A percentile compares a stretch with the other conserved stretches of the same genome.
Evolutionary conservation across 2,888 invertebrate species (phyloP).

Genomic region (Andrena fulva): DNA sequence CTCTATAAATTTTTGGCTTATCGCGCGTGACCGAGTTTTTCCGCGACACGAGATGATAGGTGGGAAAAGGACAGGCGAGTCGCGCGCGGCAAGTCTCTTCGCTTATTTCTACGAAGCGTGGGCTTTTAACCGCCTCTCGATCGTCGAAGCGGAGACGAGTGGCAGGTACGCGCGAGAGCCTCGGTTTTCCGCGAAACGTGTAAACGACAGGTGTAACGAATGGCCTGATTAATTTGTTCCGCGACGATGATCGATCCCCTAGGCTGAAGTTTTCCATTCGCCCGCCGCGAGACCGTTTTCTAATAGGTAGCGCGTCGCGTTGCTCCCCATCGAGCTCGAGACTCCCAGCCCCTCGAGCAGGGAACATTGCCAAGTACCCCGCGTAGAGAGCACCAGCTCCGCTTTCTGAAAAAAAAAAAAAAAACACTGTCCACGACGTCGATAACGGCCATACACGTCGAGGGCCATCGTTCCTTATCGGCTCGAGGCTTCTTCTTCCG

Average conservation of each 20-base stretch:
- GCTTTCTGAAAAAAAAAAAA: slow-evolving; percentile 61
- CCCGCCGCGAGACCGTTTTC: slow-evolving; percentile 14
- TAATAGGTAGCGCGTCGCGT: background rate
- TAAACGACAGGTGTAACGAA: slow-evolving; percentile 68
- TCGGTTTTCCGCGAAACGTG: slow-evolving; percentile 56
- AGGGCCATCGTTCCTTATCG: slow-evolving; percentile 61
- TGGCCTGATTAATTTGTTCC: slow-evolving; percentile 67
- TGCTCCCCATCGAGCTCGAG: background rate
- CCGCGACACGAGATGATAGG: slow-evolving; percentile 1
- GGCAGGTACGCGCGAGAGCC: slow-evolving; percentile 37
- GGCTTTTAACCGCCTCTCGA: slow-evolving; percentile 35
- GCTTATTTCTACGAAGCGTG: background rate
- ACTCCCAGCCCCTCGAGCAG: background rate
- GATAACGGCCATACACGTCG: slow-evolving; percentile 56
- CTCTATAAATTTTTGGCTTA: slow-evolving; percentile 42
- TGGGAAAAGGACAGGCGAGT: background rate
- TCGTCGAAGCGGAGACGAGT: slow-evolving; percentile 33
- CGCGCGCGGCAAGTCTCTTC: background rate
- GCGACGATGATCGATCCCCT: slow-evolving; percentile 64
- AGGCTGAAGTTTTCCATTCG: slow-evolving; percentile 45
- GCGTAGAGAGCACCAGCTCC: slow-evolving; percentile 3
- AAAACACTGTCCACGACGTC: slow-evolving; percentile 45
- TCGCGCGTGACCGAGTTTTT: slow-evolving; percentile 30
- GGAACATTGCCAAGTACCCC: slow-evolving; percentile 63
- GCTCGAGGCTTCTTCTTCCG: slow-evolving; percentile 7